Percentiles rank a stretch among this genome's conserved stretches.
Conservation (phyloP, 2,888 invertebrate species). For the Habrosyne pyritoides region DNA sequence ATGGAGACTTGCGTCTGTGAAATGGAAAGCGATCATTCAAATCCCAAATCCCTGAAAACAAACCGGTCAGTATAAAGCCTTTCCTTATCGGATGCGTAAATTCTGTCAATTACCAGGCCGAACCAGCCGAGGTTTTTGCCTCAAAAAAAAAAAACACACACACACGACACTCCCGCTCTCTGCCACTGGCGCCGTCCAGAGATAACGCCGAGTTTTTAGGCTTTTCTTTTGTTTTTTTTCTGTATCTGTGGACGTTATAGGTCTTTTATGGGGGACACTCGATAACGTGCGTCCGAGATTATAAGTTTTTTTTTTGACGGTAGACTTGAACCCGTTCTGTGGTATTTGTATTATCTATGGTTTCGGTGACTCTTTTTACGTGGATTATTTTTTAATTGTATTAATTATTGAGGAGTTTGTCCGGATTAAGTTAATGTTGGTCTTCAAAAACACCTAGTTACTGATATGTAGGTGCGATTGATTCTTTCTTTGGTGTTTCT, state of each 20-base stretch:
- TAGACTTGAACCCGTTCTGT: slow-evolving; percentile 5
- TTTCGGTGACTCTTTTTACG: slow-evolving; percentile 3
- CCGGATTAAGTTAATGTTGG: neutral
- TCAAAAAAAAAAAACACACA: slow-evolving; percentile 17
- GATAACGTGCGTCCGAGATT: slow-evolving; percentile 37
- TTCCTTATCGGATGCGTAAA: slow-evolving; percentile 43
- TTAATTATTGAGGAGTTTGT: slow-evolving; percentile 24
- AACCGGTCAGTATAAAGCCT: slow-evolving; percentile 26
- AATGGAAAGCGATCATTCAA: neutral
- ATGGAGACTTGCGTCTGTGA: neutral
- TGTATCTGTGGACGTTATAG: slow-evolving; percentile 20
- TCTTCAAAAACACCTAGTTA: too few species aligned
- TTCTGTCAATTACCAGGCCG: slow-evolving; percentile 45
- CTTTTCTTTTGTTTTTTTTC: slow-evolving; percentile 33
- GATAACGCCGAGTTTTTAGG: slow-evolving; percentile 36
- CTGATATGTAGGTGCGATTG: neutral
- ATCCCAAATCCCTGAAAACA: slow-evolving; percentile 20
- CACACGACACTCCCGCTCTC: slow-evolving; percentile 28
- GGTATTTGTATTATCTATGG: slow-evolving; percentile 1
- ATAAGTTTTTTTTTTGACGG: slow-evolving; percentile 23
- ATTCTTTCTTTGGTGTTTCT: too few species aligned
- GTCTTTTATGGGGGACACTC: slow-evolving; percentile 43
- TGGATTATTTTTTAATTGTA: slow-evolving; percentile 33
- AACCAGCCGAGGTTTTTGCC: slow-evolving; percentile 23
- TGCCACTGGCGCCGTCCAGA: slow-evolving; percentile 48